Evolutionary conservation across 2,113 vertebrate species (phyloP), one percentile per base, ranked within the genome.

Genomic region (Naja naja): DNA sequence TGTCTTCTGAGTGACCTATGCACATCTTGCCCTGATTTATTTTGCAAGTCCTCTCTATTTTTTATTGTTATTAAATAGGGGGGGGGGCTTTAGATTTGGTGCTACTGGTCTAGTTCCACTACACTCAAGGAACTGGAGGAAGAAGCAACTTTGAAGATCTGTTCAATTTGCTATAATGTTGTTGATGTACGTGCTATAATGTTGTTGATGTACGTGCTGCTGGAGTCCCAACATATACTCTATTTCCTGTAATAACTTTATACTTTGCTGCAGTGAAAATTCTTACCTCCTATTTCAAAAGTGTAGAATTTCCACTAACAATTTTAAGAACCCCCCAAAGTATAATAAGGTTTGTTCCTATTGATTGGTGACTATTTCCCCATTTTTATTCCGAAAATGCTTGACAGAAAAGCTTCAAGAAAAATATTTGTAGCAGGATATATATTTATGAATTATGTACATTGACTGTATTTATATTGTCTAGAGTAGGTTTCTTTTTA

Each of bases 101-200:
- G 97, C 96, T 97, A 95, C 94, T 91, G 91, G 96, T 97, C 95
- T 95, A 95, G 95, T 97, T 97, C 96, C 96, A 96, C 95, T 95
- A 90, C 69, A 94, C 92, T 87, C 90, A 90, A 90, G 90, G 27
- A 92, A 74, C 55, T 95, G 89, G 85, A 53, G 89, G 87, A 96
- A 89, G 64, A 94, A 88, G 93, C 64, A 86, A 49, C 20, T 64
- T 97, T 52, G 93, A 96, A 94, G 45, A 89, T 91, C 58, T 93
- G 39, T 45, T 92, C 10, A 85, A 60, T 94, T 94, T 43, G 39
- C 89, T 1, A 1, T 16, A 94, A 91, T 85, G n/a, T 89, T n/a
- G n/a, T n/a, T n/a, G n/a, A n/a, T n/a, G n/a, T n/a, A n/a, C n/a
- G n/a, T n/a, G n/a, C n/a, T n/a, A n/a, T n/a, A n/a, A n/a, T n/a